Percentiles rank a stretch among this genome's conserved stretches.
Evolutionary conservation across 2,888 invertebrate species (phyloP).

Genomic region (Lycophotia porphyrea): DNA sequence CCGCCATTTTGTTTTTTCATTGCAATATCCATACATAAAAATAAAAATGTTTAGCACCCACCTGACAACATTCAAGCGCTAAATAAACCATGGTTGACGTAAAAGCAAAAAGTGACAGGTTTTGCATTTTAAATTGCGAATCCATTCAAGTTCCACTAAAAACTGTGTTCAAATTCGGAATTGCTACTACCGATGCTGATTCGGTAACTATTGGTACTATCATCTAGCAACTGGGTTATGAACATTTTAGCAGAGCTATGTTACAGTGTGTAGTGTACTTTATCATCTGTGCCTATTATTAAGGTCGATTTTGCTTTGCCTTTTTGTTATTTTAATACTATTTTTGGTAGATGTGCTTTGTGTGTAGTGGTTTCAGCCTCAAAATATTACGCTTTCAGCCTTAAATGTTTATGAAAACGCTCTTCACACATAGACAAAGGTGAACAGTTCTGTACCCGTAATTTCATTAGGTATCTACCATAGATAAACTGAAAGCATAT

Average conservation of each 20-base stretch:
- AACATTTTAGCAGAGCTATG: neutral
- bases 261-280: neutral
- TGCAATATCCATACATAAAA: neutral
- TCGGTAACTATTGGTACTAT: neutral
- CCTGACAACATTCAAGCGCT: neutral
- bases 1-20: neutral
- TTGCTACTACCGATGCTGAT: neutral
- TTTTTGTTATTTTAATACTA: too few relatives aligned
- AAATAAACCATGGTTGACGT: neutral
- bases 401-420: neutral
- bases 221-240: neutral
- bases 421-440: too few relatives aligned
- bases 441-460: neutral
- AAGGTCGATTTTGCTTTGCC: neutral
- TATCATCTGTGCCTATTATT: too few relatives aligned
- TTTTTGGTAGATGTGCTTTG: too few relatives aligned
- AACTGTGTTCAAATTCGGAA: slow-evolving; percentile 18
- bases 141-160: slow-evolving; percentile 13
- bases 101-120: slow-evolving; percentile 25
- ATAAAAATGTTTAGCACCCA: neutral
- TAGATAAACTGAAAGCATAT: neutral
- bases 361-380: neutral
- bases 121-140: slow-evolving; percentile 20
- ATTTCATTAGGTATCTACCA: neutral
- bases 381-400: too few relatives aligned